A percentile compares a stretch with the other conserved stretches of the same genome.
phyloP scores from a whole-genome alignment of 2,113 vertebrate genomes.

The Laterallus jamaicensis region DNA sequence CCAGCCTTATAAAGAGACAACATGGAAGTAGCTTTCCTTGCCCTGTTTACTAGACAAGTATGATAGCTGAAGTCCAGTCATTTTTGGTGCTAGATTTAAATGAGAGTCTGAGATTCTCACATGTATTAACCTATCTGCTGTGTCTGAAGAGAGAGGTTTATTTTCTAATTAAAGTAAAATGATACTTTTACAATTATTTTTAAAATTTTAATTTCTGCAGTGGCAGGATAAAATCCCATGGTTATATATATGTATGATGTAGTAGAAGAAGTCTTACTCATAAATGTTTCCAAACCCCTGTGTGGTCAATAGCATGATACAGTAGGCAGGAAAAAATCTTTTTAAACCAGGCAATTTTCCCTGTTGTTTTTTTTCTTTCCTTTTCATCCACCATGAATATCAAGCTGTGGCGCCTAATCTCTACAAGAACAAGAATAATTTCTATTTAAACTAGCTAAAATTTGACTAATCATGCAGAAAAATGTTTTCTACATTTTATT shows the following conservation, averaged over 20 bases:
- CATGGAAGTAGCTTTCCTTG: neutral
- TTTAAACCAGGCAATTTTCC: neutral
- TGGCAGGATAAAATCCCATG: neutral
- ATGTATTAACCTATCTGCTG: neutral
- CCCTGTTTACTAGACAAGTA: constrained; percentile 11
- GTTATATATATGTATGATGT: neutral
- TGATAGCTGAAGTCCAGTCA: neutral
- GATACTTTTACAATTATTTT: no score
- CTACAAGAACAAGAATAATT: neutral
- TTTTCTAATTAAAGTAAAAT: neutral
- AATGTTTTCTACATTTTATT: neutral
- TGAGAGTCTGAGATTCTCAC: constrained; percentile 1
- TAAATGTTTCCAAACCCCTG: neutral
- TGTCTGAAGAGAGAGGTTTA: neutral
- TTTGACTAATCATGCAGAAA: neutral
- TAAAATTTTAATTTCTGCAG: neutral
- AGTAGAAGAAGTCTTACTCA: neutral
- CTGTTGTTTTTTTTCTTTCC: rapidly evolving
- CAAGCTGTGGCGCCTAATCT: neutral
- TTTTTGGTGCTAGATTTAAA: neutral
- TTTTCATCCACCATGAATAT: neutral
- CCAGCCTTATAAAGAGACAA: neutral
- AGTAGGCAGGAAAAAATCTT: neutral
- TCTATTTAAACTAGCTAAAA: neutral
- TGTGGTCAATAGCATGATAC: neutral